Conservation (phyloP, 2,797 vertebrate species). For the Gymnothorax javanicus region DNA sequence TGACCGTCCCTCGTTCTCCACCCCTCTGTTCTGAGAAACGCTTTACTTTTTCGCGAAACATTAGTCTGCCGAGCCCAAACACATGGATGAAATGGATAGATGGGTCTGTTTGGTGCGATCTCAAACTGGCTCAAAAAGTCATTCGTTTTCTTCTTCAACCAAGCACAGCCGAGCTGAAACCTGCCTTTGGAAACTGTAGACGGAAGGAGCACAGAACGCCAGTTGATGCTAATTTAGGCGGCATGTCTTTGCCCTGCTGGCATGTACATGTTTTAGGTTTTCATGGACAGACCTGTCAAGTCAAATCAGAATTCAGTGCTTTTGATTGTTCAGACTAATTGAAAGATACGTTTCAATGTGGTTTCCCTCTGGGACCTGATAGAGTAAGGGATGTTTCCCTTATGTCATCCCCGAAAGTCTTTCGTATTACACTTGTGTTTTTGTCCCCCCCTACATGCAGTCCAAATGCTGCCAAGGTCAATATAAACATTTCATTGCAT, state of each 20-base stretch:
- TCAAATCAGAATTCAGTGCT: background rate
- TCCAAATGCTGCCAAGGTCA: background rate
- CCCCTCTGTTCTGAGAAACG: conserved; percentile 27
- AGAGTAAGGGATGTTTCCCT: background rate
- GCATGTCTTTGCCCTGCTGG: background rate
- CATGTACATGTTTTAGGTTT: background rate
- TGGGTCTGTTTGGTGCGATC: conserved; percentile 28
- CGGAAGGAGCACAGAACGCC: background rate
- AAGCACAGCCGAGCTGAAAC: background rate
- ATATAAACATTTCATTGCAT: background rate
- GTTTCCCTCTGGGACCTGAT: background rate
- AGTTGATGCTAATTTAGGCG: background rate
- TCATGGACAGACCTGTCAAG: background rate
- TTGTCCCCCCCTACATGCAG: background rate
- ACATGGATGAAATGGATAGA: conserved; percentile 58
- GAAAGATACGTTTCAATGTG: background rate
- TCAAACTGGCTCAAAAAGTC: conserved; percentile 18
- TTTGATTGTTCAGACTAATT: background rate
- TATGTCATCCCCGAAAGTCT: background rate
- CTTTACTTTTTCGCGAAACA: conserved; percentile 49
- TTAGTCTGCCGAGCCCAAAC: conserved; percentile 63
- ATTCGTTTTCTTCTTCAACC: background rate
- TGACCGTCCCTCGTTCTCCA: conserved; percentile 33
- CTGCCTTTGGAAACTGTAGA: background rate
- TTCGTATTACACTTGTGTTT: background rate